Evolutionary conservation across 2,797 vertebrate genomes (phyloP).

Genomic region (Prunella strophiata): DNA sequence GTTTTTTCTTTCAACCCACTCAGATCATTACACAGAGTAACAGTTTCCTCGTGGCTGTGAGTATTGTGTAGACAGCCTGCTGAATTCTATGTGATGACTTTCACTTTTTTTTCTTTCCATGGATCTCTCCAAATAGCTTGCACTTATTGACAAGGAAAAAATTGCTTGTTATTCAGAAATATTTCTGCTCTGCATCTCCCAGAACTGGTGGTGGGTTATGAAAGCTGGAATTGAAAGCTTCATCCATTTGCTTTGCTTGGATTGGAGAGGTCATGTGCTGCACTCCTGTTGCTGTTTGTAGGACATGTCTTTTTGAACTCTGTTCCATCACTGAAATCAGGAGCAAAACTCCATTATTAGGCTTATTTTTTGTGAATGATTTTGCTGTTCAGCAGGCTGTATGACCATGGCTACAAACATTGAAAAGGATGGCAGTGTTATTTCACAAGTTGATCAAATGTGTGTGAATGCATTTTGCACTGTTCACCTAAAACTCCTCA

Average conservation of each 20-base stretch:
- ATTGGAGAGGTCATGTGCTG: neutral
- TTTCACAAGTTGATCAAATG: neutral
- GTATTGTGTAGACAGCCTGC: neutral
- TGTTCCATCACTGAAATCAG: neutral
- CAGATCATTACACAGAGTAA: neutral
- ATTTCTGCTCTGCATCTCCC: neutral
- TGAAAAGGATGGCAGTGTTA: neutral
- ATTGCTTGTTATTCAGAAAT: neutral
- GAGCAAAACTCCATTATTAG: neutral
- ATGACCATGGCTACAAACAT: neutral
- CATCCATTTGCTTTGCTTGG: neutral
- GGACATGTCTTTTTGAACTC: neutral
- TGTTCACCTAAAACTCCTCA: neutral
- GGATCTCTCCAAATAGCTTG: neutral
- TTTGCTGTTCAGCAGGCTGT: neutral
- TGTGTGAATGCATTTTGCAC: neutral
- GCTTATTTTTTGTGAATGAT: neutral
- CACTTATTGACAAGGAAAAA: neutral
- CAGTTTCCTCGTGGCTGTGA: neutral
- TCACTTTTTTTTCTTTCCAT: neutral
- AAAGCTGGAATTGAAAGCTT: neutral
- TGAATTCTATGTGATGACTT: neutral
- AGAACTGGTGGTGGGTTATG: neutral
- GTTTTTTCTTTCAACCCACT: neutral
- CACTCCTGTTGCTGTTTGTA: neutral